Base-by-base conservation (phyloP, 2,797 vertebrate species). In the Capromys pilorides region DNA sequence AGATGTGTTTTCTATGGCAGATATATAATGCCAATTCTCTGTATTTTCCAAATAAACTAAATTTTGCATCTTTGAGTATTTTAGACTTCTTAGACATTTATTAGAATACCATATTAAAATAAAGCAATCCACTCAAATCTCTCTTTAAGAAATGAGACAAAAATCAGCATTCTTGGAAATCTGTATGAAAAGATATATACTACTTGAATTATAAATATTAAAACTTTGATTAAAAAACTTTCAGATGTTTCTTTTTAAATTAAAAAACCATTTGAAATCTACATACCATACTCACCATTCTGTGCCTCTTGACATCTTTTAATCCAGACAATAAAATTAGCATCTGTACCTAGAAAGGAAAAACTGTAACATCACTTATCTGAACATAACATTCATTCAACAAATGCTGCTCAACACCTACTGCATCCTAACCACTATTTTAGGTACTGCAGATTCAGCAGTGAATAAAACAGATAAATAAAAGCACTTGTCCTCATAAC, bases 311-410 rank as follows among this genome's bases (percentile, higher is more conserved):
- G 98, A 97, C 99, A 99, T 57, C 97, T 98, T 97, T 98, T 98
- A 97, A 99, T 99, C 99, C 99, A 99, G 94, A 98, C 78, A 96
- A 98, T 97, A 98, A 99, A 99, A 14, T 98, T 97, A 96, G 98
- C 97, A 96, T 98, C 98, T 85, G 99, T 97, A 97, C 94, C 99
- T 99, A 98, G n/a, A 96, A 97, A 96, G 45, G 80, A 86, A 49
- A 89, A 69, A 33, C 19, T 78, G 12, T 93, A 97, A 88, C n/a
- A 96, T 79, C 71, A 75, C 4, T 66, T 61, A 78, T n/a, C 26
- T 81, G 59, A 14, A 90, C 11, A 1, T 36, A 95, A 94, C 54
- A 93, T 28, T 73, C 57, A 95, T 8, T 92, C 54, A 82, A 81
- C 31, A 87, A 91, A 84, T 78, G 92, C 24, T 79, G 90, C 1